Evolutionary conservation across 2,888 invertebrate genomes (phyloP).

Genomic region (Epinotia nisella): DNA sequence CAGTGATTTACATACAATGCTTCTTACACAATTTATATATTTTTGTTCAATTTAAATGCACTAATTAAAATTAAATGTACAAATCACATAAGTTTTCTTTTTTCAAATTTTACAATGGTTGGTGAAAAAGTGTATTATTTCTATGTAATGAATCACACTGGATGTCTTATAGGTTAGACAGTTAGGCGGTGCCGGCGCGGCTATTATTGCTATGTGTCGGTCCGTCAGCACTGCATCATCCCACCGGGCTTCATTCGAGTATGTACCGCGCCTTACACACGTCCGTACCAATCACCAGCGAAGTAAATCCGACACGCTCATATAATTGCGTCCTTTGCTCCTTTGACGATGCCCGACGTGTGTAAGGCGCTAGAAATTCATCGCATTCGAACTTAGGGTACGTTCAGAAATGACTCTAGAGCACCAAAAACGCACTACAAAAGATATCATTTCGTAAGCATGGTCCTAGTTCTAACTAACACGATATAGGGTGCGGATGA

Average conservation of each 20-base stretch:
- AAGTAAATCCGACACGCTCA: not conserved
- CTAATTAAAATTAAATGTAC: constrained; percentile 59
- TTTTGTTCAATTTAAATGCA: constrained; percentile 77
- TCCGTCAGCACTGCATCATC: constrained; percentile 6
- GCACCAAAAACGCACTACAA: constrained; percentile 19
- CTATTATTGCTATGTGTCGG: not conserved
- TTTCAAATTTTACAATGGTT: constrained; percentile 48
- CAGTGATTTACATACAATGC: constrained; percentile 69
- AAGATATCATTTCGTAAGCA: not conserved
- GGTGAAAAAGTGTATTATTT: constrained; percentile 68
- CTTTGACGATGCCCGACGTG: not conserved
- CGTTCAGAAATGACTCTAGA: constrained; percentile 2
- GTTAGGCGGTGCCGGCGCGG: constrained; percentile 52
- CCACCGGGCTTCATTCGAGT: not conserved
- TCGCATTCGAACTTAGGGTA: not conserved
- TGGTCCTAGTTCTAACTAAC: not conserved
- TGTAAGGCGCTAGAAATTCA: not conserved
- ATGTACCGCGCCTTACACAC: not conserved
- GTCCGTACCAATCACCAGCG: not conserved
- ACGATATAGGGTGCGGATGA: not conserved
- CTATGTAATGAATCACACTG: constrained; percentile 59
- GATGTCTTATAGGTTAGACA: constrained; percentile 62
- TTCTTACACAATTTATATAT: constrained; percentile 63
- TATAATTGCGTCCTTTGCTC: not conserved
- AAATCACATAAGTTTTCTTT: constrained; percentile 49